Evolutionary conservation across 2,113 vertebrate species (phyloP).

Genomic region (Sitta europaea): DNA sequence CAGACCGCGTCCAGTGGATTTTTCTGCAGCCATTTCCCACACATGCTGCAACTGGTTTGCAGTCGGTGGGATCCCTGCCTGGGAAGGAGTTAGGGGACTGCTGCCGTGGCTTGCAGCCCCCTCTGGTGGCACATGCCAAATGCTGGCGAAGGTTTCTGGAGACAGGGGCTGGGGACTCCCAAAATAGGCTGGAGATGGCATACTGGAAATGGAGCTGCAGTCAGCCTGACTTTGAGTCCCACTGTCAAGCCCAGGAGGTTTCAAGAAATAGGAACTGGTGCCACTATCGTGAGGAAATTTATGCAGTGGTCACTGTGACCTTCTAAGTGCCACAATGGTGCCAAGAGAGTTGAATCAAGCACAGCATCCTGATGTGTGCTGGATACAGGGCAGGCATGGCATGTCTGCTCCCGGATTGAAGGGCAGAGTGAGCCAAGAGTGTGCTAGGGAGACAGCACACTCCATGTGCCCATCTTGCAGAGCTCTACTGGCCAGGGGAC

Average conservation of each 20-base stretch:
- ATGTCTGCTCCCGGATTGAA: not conserved
- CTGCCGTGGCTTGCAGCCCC: conserved; percentile 33
- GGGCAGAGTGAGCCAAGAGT: not conserved
- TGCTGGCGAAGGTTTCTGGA: not conserved
- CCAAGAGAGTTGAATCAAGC: not conserved
- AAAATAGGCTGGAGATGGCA: not conserved
- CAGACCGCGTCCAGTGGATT: not conserved
- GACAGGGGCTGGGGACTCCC: rapidly evolving
- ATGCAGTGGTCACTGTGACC: not conserved
- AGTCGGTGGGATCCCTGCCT: not conserved
- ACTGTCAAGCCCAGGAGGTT: not conserved
- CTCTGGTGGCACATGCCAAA: conserved; percentile 47
- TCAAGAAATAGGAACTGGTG: not conserved
- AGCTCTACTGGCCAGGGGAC: not conserved
- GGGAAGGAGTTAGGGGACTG: not conserved
- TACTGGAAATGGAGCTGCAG: not conserved
- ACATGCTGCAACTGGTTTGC: not conserved
- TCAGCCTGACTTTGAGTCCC: not conserved
- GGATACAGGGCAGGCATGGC: not conserved
- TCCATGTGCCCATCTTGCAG: rapidly evolving
- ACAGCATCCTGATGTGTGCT: not conserved
- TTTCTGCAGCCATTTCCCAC: not conserved
- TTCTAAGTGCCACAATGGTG: rapidly evolving
- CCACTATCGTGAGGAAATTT: not conserved
- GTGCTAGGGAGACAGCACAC: rapidly evolving